These are phyloP conservation scores for Eptatretus burgeri DNA, from an alignment of 2,113 vertebrate species.

Conservation along the genomic window DNA sequence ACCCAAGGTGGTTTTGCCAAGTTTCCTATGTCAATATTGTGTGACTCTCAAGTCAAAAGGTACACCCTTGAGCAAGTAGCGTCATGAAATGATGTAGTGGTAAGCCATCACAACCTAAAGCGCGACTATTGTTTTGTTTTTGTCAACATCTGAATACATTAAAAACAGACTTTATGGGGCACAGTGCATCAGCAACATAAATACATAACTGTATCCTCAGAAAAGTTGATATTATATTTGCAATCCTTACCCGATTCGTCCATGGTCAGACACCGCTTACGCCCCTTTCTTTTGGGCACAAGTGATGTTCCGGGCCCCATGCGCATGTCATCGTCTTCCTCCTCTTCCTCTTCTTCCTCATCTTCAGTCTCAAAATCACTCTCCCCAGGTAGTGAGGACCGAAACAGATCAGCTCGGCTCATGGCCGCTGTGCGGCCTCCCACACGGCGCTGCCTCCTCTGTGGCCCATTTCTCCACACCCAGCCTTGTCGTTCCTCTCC, in stretches of 20 bases:
- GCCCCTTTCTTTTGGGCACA: not conserved
- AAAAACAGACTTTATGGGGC: too few species aligned
- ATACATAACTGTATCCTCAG: too few species aligned
- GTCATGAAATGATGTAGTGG: too few species aligned
- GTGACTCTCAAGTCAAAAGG: too few species aligned
- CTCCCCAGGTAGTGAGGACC: not conserved
- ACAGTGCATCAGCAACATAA: too few species aligned
- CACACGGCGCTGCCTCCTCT: not conserved
- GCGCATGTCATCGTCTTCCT: not conserved
- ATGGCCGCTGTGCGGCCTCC: not conserved
- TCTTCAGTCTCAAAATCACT: conserved; percentile 3
- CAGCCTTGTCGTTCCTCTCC: conserved; percentile 4
- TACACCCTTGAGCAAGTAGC: too few species aligned
- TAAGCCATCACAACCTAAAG: too few species aligned
- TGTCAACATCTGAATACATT: too few species aligned
- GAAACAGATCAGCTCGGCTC: not conserved
- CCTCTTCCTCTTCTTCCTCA: not conserved
- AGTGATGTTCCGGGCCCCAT: not conserved
- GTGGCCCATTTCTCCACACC: conserved; percentile 1
- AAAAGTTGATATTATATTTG: too few species aligned
- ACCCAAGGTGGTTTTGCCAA: too few species aligned
- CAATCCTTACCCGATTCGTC: not conserved
- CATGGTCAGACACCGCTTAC: not conserved
- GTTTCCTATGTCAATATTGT: too few species aligned
- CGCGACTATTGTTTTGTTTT: too few species aligned